A percentile compares a stretch with the other conserved stretches of the same genome.
Evolutionary conservation across 2,888 invertebrate genomes (phyloP).

Genomic region (Plagiodera versicolora): DNA sequence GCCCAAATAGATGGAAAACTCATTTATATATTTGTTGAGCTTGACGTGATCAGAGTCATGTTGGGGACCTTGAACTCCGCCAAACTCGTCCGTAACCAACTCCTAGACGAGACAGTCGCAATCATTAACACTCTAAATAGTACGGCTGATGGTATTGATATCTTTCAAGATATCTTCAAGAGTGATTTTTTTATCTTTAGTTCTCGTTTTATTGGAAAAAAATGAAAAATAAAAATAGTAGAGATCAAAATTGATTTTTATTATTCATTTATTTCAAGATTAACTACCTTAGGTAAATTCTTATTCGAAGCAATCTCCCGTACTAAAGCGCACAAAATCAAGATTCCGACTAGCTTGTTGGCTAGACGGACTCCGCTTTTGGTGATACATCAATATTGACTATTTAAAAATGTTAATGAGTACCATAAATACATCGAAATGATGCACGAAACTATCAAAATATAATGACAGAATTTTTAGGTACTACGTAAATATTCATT

Average conservation of each 20-base stretch:
- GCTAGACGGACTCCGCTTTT: background rate
- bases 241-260: too few relatives aligned
- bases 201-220: too few relatives aligned
- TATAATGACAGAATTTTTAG: background rate
- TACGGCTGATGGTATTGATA: too few relatives aligned
- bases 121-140: background rate
- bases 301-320: too few relatives aligned
- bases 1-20: too few relatives aligned
- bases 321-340: background rate
- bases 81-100: slow-evolving; percentile 34
- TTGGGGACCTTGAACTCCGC: slow-evolving; percentile 36
- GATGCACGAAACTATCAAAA: background rate
- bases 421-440: background rate
- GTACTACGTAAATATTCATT: too few relatives aligned
- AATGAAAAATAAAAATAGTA: too few relatives aligned
- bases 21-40: too few relatives aligned
- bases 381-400: background rate
- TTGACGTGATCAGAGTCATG: background rate
- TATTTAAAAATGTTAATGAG: background rate
- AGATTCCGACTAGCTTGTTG: background rate
- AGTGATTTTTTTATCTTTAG: too few relatives aligned
- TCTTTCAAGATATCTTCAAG: too few relatives aligned
- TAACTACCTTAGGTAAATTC: too few relatives aligned
- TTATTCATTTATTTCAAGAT: too few relatives aligned
- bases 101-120: slow-evolving; percentile 22